Evolutionary conservation across 2,888 invertebrate genomes (phyloP), one percentile per base, ranked within the genome.

Genomic region (Polyommatus iphigenia): DNA sequence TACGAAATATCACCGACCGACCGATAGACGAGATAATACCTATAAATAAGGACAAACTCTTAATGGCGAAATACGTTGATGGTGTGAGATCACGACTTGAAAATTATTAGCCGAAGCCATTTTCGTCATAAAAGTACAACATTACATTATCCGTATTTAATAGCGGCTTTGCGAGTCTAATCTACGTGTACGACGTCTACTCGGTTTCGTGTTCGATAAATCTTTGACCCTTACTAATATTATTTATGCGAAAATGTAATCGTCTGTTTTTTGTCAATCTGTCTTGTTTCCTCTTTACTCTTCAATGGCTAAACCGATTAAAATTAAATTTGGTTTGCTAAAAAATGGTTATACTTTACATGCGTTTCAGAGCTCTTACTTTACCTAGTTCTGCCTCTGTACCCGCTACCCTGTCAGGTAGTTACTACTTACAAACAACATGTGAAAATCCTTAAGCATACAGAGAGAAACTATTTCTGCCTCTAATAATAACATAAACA

Each of bases 41-140:
- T 88, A 89, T 90, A 91, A 92, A 92, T 92, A 91, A 91, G 91
- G 90, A 90, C 91, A 87, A 85, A 88, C 90, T 89, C 88, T 90
- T 91, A 91, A 88, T 89, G 88, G 87, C 86, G 87, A 90, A 91
- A 89, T 90, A 91, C 88, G 89, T 88, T 90, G 90, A 90, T 90
- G 90, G 84, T 87, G 84, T 84, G 87, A 90, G 90, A 91, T 91
- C 90, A 91, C 92, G 92, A 91, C 87, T 91, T 85, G 85, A 84
- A 89, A 90, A 90, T 90, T 90, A 83, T 83, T 82, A 82, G 82
- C 83, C 86, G 84, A 86, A 88, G 85, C 86, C 85, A 89, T 90
- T 88, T 87, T 84, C 87, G 85, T 84, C 84, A 85, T 87, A 87
- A 87, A 90, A 90, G 88, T 81, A 81, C 80, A 79, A 80, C 80